Base-by-base conservation (phyloP, 2,113 vertebrate genomes). In the rabbit (Oryctolagus cuniculus) region DNA sequence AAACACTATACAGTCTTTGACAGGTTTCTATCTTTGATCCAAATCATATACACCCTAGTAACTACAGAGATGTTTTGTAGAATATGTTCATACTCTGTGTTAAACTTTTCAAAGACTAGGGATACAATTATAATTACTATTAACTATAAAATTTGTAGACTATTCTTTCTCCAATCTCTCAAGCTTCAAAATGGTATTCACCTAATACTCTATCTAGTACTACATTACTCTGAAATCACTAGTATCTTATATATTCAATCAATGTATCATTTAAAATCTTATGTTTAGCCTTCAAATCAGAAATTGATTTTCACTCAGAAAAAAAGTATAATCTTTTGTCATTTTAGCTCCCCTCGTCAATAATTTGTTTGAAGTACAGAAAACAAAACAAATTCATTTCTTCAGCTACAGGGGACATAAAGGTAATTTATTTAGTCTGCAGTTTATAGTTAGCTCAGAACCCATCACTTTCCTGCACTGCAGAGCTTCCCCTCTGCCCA, bases 171-270 rank as follows among this genome's bases (percentile, higher is more conserved):
- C 44, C 44, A 27, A 88, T 29, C 51, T 95, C 91, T 63, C 53
- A 89, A 29, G 17, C 7, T 94, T 94, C 38, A 88, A 93, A 93
- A 69, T 58, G 10, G 21, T 38, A 84, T 36, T 95, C 31, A 73
- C 2, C 34, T 90, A 91, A 82, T 55, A 61, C 8, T 58, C 13
- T 17, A 58, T 53, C 80, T 31, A 89, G 49, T 61, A 36, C 44
- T 86, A 15, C 8, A 58, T 31, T 64, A 90, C 51, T 9, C 38
- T 64, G 13, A 91, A 95, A 34, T 86, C 58, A 67, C 51, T 58
- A 73, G 10, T 17, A 75, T 27, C 10, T 7, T 81, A 73, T 11
- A 77, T 9, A 36, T 63, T 87, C 27, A 94, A 17, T 89, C 73
- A 73, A 25, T 55, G 10, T 70, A 38, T 29, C 95, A 86, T 63